Conservation (phyloP, 1,140 invertebrate genomes). For the Seison nebaliae region DNA sequence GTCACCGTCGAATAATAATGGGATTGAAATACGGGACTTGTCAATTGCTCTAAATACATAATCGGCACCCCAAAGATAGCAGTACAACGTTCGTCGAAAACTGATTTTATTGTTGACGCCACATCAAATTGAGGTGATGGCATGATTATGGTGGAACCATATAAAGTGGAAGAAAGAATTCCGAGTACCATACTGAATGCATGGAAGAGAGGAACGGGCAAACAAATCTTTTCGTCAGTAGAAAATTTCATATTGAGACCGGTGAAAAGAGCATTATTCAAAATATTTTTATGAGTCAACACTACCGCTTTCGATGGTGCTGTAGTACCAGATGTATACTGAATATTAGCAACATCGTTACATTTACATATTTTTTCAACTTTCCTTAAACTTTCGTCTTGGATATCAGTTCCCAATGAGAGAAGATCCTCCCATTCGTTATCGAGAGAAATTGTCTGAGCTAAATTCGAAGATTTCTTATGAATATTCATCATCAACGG, state of each 20-base stretch:
- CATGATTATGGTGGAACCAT: neutral
- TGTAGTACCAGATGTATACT: too few relatives aligned
- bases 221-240: slow-evolving; percentile 1
- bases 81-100: slow-evolving; percentile 6
- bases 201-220: slow-evolving; percentile 6
- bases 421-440: too few relatives aligned
- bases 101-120: slow-evolving; percentile 1
- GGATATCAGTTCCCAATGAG: too few relatives aligned
- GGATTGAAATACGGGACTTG: too few relatives aligned
- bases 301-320: slow-evolving; percentile 2
- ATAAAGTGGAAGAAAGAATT: neutral
- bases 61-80: slow-evolving; percentile 6
- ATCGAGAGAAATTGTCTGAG: too few relatives aligned
- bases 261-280: slow-evolving; percentile 3
- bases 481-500: too few relatives aligned
- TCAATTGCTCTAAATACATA: slow-evolving; percentile 3
- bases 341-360: too few relatives aligned
- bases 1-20: too few relatives aligned
- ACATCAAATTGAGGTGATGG: slow-evolving; percentile 1
- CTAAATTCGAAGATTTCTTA: too few relatives aligned
- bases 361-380: neutral
- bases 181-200: neutral
- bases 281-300: slow-evolving; percentile 1
- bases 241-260: too few relatives aligned
- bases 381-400: neutral